Evolutionary conservation across 2,888 invertebrate genomes (phyloP).

Genomic region (Melieria omissa): DNA sequence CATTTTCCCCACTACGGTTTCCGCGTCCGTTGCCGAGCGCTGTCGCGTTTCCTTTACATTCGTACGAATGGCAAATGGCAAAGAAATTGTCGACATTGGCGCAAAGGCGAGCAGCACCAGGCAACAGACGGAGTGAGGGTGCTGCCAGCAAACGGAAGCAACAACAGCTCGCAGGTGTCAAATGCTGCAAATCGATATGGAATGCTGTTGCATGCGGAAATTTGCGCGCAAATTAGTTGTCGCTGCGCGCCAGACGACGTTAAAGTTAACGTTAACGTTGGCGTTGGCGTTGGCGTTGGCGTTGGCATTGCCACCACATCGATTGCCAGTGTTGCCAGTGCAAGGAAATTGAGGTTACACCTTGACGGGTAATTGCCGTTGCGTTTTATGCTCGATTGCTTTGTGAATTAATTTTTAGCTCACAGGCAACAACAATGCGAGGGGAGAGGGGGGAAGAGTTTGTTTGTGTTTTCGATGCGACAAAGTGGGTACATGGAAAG

Average conservation of each 20-base stretch:
- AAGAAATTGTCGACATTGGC: too few relatives aligned
- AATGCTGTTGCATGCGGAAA: conserved; percentile 13
- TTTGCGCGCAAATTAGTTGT: conserved; percentile 30
- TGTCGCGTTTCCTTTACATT: too few relatives aligned
- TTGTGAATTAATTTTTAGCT: conserved; percentile 25
- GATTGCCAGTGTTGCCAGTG: background rate
- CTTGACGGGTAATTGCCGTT: conserved; percentile 8
- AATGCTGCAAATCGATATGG: conserved; percentile 27
- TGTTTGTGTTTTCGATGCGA: too few relatives aligned
- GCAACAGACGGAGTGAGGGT: too few relatives aligned
- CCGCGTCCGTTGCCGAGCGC: background rate
- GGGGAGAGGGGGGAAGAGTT: too few relatives aligned
- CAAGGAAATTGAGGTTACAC: background rate
- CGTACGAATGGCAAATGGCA: too few relatives aligned
- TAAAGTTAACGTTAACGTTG: background rate
- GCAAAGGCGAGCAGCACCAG: too few relatives aligned
- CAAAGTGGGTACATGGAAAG: too few relatives aligned
- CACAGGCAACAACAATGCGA: too few relatives aligned
- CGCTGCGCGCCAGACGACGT: conserved; percentile 2
- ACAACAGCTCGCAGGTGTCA: conserved; percentile 7
- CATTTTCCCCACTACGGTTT: conserved; percentile 16
- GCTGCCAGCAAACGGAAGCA: background rate
- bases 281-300: background rate
- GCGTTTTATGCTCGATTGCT: conserved; percentile 26
- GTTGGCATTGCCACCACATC: conserved; percentile 11